Percentiles rank a stretch among this genome's conserved stretches.
These are phyloP conservation scores for Orius insidiosus DNA, from an alignment of 1,140 invertebrate species.

Conservation along the genomic window DNA sequence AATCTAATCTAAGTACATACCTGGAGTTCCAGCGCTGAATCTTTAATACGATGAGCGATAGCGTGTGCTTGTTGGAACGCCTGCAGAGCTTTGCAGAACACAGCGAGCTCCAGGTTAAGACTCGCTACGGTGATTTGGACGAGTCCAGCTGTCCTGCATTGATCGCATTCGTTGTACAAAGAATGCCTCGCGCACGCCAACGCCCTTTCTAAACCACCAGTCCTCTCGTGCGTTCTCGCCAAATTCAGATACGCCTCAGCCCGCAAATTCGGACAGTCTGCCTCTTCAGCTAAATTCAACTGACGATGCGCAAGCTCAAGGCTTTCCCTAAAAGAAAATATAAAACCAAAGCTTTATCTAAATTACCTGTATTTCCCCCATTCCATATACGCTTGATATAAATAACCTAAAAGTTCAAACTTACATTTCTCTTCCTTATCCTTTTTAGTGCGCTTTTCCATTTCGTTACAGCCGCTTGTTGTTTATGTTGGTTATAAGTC, in stretches of 20 bases:
- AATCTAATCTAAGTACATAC: no score
- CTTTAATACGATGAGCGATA: constrained; percentile 59
- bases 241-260: constrained; percentile 74
- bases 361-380: constrained; percentile 67
- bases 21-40: constrained; percentile 55
- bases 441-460: constrained; percentile 69
- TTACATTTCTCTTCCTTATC: constrained; percentile 55
- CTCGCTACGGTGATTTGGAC: constrained; percentile 69
- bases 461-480: constrained; percentile 64
- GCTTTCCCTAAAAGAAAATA: constrained; percentile 43
- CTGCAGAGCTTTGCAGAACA: constrained; percentile 68
- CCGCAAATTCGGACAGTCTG: constrained; percentile 63
- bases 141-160: constrained; percentile 55
- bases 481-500: constrained; percentile 68
- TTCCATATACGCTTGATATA: constrained; percentile 77
- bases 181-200: constrained; percentile 58
- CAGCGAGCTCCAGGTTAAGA: constrained; percentile 65
- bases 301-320: constrained; percentile 68
- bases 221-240: constrained; percentile 59
- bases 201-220: constrained; percentile 63
- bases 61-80: constrained; percentile 67
- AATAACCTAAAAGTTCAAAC: constrained; percentile 61
- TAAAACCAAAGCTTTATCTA: no score
- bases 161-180: constrained; percentile 61
- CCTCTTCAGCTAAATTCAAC: constrained; percentile 65